phyloP scores from a whole-genome alignment of 2,113 vertebrate genomes.

The Menidia beryllina region DNA sequence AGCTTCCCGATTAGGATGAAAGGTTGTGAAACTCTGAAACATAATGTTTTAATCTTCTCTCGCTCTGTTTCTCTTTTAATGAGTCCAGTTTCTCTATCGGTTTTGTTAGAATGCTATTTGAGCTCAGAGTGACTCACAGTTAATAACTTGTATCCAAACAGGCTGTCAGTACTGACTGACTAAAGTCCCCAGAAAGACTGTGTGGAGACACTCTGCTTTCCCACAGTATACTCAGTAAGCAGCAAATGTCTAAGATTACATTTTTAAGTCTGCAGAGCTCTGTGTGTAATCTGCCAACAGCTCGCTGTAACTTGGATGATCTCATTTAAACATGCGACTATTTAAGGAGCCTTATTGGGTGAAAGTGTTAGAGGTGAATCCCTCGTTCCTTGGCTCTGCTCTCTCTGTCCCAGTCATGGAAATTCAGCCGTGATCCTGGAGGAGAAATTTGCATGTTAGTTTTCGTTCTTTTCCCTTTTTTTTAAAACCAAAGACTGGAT shows the following conservation, averaged over 20 bases:
- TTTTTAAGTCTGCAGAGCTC: not conserved
- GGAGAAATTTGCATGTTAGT: slow-evolving; percentile 42
- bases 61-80: not conserved
- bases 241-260: not conserved
- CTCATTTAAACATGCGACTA: not conserved
- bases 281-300: not conserved
- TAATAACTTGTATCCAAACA: slow-evolving; percentile 1
- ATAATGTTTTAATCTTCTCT: not conserved
- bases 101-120: not conserved
- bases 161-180: not conserved
- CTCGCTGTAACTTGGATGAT: not conserved
- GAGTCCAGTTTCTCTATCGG: not conserved
- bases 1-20: not conserved
- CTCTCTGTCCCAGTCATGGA: slow-evolving; percentile 10
- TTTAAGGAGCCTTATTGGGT: not conserved
- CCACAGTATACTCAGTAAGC: not conserved
- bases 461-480: not conserved
- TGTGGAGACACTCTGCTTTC: slow-evolving; percentile 6
- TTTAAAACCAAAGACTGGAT: slow-evolving; percentile 22
- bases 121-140: not conserved
- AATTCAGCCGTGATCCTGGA: slow-evolving; percentile 7
- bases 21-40: not conserved
- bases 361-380: not conserved
- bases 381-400: not conserved
- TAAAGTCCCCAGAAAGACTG: not conserved